A percentile compares a stretch with the other conserved stretches of the same genome.
These are phyloP conservation scores for Spodoptera littoralis DNA, from an alignment of 2,888 invertebrate genomes.

Conservation along the genomic window DNA sequence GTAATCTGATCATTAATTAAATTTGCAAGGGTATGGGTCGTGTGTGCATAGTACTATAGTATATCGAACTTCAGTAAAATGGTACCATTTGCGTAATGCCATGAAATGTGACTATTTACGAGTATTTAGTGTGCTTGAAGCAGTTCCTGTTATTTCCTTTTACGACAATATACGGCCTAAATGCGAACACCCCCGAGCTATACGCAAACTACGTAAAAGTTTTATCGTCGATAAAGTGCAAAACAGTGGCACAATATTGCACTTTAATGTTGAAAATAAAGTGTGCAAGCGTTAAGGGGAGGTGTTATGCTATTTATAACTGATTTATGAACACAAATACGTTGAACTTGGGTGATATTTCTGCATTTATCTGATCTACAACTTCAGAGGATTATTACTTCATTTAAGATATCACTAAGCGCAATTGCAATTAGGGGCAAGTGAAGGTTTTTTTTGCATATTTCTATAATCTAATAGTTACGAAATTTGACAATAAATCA, in stretches of 20 bases:
- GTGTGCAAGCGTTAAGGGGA: slow-evolving; percentile 11
- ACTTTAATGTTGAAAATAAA: slow-evolving; percentile 9
- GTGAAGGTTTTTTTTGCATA: too few relatives aligned
- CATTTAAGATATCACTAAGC: too few relatives aligned
- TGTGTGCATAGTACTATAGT: background rate
- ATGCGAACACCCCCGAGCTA: slow-evolving; percentile 31
- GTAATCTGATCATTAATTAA: slow-evolving; percentile 44
- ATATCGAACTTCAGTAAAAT: slow-evolving; percentile 5
- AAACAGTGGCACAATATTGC: slow-evolving; percentile 33
- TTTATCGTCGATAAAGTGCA: slow-evolving; percentile 39
- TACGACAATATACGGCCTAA: slow-evolving; percentile 32
- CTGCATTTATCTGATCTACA: too few relatives aligned
- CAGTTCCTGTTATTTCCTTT: slow-evolving; percentile 51
- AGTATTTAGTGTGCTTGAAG: slow-evolving; percentile 19
- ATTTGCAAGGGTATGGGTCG: slow-evolving; percentile 25
- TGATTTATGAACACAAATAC: background rate
- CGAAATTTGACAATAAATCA: too few relatives aligned
- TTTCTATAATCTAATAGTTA: too few relatives aligned
- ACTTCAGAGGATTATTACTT: too few relatives aligned
- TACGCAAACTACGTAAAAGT: slow-evolving; percentile 20
- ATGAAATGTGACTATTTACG: slow-evolving; percentile 9
- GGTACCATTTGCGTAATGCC: slow-evolving; percentile 19
- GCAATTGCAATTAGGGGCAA: too few relatives aligned
- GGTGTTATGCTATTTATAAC: background rate
- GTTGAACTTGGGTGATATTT: background rate